A percentile compares a stretch with the other conserved stretches of the same genome.
phyloP scores from a whole-genome alignment of 2,797 vertebrate genomes.

The Rhinichthys osculus region DNA sequence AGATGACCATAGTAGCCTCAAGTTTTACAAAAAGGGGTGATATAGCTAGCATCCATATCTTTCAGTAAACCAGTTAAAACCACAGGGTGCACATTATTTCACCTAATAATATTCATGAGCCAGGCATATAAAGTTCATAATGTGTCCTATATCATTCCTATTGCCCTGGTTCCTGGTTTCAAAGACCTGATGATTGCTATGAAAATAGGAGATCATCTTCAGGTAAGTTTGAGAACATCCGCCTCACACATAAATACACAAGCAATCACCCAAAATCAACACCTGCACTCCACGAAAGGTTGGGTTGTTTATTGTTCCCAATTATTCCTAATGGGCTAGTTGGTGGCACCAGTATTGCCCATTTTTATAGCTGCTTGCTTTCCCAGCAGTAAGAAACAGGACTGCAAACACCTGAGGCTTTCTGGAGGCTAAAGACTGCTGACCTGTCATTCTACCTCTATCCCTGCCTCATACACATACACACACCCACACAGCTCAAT shows the following conservation, averaged over 20 bases:
- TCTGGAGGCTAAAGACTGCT: conserved; percentile 51
- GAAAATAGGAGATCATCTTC: background rate
- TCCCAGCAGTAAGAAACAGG: conserved; percentile 17
- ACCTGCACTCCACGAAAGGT: background rate
- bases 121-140: background rate
- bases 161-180: background rate
- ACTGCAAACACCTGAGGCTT: conserved; percentile 50
- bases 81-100: background rate
- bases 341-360: conserved; percentile 20
- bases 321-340: conserved; percentile 23
- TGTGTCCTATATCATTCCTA: background rate
- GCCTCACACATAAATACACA: background rate
- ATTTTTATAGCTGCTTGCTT: conserved; percentile 31
- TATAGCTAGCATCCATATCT: background rate
- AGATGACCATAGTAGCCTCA: background rate
- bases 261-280: conserved; percentile 10
- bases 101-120: conserved; percentile 17
- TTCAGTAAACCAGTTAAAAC: background rate
- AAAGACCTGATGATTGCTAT: background rate
- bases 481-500: conserved; percentile 44
- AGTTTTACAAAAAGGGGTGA: background rate
- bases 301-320: no score
- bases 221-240: conserved; percentile 1
- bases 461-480: background rate
- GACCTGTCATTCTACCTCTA: conserved; percentile 45